Conservation (phyloP, 1,140 invertebrate genomes). For the Microplitis demolitor region DNA sequence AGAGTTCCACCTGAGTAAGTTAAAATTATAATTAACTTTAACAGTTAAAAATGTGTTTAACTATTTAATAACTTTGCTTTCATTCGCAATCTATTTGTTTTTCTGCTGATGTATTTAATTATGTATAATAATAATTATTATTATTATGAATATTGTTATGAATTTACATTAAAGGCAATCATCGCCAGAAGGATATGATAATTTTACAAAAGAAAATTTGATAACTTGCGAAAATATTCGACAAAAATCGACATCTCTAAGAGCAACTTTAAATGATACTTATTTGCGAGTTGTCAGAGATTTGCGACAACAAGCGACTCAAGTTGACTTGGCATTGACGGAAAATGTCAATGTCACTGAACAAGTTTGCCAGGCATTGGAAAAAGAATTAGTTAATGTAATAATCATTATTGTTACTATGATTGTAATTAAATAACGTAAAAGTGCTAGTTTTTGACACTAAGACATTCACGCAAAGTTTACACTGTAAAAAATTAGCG, state of each 20-base stretch:
- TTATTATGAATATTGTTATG: constrained; percentile 11
- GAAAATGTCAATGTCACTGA: constrained; percentile 71
- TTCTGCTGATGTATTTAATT: background rate
- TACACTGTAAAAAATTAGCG: too few relatives aligned
- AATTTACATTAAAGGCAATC: constrained; percentile 64
- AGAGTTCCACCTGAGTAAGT: constrained; percentile 70
- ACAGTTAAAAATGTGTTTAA: too few relatives aligned
- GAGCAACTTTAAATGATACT: constrained; percentile 68
- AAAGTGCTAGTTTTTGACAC: too few relatives aligned
- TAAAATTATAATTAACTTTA: background rate
- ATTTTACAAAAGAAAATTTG: constrained; percentile 71
- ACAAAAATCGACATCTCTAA: constrained; percentile 67
- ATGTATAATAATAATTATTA: background rate
- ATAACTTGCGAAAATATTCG: constrained; percentile 67
- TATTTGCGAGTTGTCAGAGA: constrained; percentile 70
- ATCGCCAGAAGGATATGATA: constrained; percentile 73
- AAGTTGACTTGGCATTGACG: constrained; percentile 70
- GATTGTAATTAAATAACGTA: too few relatives aligned
- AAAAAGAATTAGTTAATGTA: constrained; percentile 69
- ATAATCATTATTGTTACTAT: background rate
- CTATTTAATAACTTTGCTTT: too few relatives aligned
- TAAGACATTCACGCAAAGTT: too few relatives aligned
- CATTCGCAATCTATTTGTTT: too few relatives aligned
- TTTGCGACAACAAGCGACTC: constrained; percentile 74
- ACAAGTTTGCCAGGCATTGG: constrained; percentile 68